These are phyloP conservation scores for Chlorocebus sabaeus DNA, from an alignment of 2,113 vertebrate species.

Conservation along the genomic window DNA sequence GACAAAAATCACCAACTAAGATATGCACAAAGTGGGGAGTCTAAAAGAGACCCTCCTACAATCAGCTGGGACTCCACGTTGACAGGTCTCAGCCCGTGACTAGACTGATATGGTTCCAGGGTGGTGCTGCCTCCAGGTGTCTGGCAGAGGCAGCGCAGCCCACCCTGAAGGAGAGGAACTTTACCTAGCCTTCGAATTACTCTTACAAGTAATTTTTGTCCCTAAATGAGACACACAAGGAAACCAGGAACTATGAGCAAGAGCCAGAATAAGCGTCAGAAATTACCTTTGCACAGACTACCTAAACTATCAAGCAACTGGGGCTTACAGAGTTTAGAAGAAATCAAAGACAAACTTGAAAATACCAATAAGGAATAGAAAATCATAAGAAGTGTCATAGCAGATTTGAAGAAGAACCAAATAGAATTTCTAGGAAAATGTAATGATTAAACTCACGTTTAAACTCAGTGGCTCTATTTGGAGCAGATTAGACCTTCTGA, in stretches of 20 bases:
- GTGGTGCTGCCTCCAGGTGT: not conserved
- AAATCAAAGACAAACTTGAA: not conserved
- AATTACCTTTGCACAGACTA: not conserved
- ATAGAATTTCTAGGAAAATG: not conserved
- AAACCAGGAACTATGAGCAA: not conserved
- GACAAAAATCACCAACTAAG: not conserved
- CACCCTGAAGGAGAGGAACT: not conserved
- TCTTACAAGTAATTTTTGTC: not conserved
- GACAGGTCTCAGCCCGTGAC: accelerated
- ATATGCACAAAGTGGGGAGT: not conserved
- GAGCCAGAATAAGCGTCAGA: not conserved
- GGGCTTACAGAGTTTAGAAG: not conserved
- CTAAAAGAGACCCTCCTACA: not conserved
- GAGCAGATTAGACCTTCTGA: not conserved
- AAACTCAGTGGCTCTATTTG: not conserved
- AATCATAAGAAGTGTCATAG: not conserved
- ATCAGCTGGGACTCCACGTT: not conserved
- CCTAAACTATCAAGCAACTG: not conserved
- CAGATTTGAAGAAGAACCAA: not conserved
- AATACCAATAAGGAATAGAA: not conserved
- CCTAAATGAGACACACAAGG: not conserved
- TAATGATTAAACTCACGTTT: not conserved
- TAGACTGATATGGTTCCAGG: not conserved
- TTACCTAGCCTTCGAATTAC: accelerated
- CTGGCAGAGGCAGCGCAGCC: not conserved